These are phyloP conservation scores for Trinectes maculatus DNA, from an alignment of 2,113 vertebrate genomes.

Conservation along the genomic window DNA sequence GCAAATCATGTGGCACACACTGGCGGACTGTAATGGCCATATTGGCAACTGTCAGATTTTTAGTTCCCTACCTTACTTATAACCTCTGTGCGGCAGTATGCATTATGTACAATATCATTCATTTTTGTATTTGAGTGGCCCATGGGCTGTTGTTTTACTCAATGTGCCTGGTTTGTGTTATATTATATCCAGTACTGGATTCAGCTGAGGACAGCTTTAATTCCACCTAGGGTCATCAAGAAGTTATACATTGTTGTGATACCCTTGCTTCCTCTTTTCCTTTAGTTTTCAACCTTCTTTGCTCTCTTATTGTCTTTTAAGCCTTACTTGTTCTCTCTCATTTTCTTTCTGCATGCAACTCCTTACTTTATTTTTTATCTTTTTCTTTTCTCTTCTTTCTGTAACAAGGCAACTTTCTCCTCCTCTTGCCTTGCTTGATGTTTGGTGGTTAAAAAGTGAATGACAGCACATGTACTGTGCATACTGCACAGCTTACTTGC, in stretches of 20 bases:
- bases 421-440: constrained; percentile 13
- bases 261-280: constrained; percentile 28
- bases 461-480: constrained; percentile 19
- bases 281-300: constrained; percentile 30
- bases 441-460: constrained; percentile 35
- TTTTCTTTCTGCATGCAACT: constrained; percentile 17
- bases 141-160: constrained; percentile 1
- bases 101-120: neutral
- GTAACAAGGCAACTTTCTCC: constrained; percentile 12
- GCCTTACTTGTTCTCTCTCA: constrained; percentile 49
- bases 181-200: constrained; percentile 16
- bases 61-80: neutral
- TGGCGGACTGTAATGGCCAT: neutral
- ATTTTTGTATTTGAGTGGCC: neutral
- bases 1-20: neutral
- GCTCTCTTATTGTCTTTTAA: constrained; percentile 59
- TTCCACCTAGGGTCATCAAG: constrained; percentile 17
- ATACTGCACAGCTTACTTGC: constrained; percentile 11
- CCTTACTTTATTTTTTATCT: too few relatives aligned
- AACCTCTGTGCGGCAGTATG: neutral
- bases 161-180: neutral
- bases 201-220: constrained; percentile 16
- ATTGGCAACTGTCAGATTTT: neutral
- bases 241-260: constrained; percentile 7
- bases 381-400: constrained; percentile 10